A percentile compares a stretch with the other conserved stretches of the same genome.
Conservation (phyloP, 2,797 vertebrate species). For the Schizothorax lantsangensis region DNA sequence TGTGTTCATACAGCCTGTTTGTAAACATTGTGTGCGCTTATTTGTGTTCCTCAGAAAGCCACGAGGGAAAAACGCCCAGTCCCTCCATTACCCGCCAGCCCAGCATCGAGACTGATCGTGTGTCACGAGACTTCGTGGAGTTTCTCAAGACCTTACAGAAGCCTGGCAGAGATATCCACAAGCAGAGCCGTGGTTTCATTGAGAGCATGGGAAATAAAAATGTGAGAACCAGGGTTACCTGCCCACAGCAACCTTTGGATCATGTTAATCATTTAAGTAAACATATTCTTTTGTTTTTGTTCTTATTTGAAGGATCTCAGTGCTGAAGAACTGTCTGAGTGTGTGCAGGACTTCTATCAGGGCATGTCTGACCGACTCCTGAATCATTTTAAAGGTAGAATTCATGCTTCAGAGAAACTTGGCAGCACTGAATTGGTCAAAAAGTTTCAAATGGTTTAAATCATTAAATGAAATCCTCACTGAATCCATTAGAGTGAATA, state of each 20-base stretch:
- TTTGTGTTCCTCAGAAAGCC: conserved; percentile 78
- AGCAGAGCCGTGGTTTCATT: conserved; percentile 90
- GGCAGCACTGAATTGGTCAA: not conserved
- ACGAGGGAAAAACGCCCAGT: conserved; percentile 88
- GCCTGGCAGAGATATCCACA: conserved; percentile 91
- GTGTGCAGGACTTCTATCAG: conserved; percentile 96
- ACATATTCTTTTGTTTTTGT: not conserved
- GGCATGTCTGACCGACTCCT: conserved; percentile 89
- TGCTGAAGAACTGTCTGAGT: conserved; percentile 93
- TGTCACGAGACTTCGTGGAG: conserved; percentile 92
- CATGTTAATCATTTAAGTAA: not conserved
- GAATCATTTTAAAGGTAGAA: conserved; percentile 91
- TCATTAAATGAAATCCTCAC: not conserved
- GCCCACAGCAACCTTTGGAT: not conserved
- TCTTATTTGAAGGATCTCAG: conserved; percentile 82
- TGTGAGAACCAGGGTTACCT: conserved; percentile 74
- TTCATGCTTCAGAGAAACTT: not conserved
- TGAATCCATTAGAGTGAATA: not conserved
- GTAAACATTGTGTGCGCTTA: not conserved
- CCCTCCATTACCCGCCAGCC: conserved; percentile 89
- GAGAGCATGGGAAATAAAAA: conserved; percentile 90
- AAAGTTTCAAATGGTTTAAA: not conserved
- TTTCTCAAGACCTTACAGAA: conserved; percentile 93
- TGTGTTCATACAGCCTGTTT: not conserved
- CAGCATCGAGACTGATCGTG: conserved; percentile 91